These are phyloP conservation scores for Microcebus murinus DNA, from an alignment of 2,113 vertebrate species.

Conservation along the genomic window DNA sequence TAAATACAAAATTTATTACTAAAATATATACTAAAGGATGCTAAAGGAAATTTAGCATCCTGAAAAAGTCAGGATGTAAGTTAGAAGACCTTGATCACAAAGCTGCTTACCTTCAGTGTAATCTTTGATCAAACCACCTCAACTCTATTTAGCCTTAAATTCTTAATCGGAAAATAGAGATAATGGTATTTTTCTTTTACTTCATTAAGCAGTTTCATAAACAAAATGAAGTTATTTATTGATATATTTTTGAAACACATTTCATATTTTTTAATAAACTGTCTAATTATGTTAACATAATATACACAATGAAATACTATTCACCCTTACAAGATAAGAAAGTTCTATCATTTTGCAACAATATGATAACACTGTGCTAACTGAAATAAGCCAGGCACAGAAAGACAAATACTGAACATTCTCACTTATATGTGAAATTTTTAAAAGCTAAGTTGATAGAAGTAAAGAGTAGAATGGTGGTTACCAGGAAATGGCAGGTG, in stretches of 20 bases:
- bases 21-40: neutral
- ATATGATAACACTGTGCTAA: neutral
- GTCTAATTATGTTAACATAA: neutral
- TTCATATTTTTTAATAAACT: neutral
- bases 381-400: neutral
- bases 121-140: neutral
- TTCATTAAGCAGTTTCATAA: neutral
- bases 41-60: neutral
- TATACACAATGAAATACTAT: neutral
- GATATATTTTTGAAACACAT: neutral
- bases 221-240: neutral
- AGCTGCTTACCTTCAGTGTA: neutral
- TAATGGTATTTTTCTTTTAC: neutral
- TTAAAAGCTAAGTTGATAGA: neutral
- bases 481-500: neutral
- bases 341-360: neutral
- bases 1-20: neutral
- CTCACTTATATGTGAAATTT: neutral
- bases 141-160: neutral
- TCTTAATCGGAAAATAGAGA: neutral
- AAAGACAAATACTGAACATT: neutral
- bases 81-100: neutral
- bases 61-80: neutral
- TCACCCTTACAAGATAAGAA: neutral
- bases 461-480: neutral